A percentile compares a stretch with the other conserved stretches of the same genome.
phyloP scores from a whole-genome alignment of 2,797 vertebrate species.

The Leptoclinus maculatus region DNA sequence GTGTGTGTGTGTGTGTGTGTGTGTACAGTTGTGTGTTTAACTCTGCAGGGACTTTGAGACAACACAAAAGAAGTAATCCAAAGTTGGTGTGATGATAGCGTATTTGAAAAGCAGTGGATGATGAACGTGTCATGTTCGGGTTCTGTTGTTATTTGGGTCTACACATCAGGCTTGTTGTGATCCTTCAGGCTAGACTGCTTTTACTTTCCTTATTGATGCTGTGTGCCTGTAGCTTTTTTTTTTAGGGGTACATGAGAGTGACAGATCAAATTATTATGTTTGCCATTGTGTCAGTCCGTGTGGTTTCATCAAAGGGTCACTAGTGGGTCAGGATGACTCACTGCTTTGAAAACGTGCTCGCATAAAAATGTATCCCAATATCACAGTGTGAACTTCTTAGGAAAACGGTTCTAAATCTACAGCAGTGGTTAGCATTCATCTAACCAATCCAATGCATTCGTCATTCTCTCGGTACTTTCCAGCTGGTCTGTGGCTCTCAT shows the following conservation, averaged over 20 bases:
- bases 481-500: neutral
- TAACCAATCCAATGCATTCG: no score
- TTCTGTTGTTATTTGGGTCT: conserved; percentile 11
- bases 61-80: conserved; percentile 25
- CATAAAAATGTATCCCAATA: neutral
- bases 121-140: conserved; percentile 9
- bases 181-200: conserved; percentile 23
- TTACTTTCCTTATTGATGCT: conserved; percentile 25
- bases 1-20: conserved; percentile 10
- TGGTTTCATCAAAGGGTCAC: neutral
- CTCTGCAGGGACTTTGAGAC: conserved; percentile 9
- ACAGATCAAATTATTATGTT: conserved; percentile 10
- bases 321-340: conserved; percentile 6
- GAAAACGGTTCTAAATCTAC: neutral
- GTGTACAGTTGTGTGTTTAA: conserved; percentile 12
- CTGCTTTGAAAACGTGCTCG: neutral
- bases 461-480: neutral
- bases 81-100: conserved; percentile 17
- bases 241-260: neutral
- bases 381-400: neutral
- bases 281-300: neutral
- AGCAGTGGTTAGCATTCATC: neutral
- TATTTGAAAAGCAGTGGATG: conserved; percentile 21
- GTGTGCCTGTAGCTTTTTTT: conserved; percentile 2
- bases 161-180: conserved; percentile 15